These are phyloP conservation scores for Vimba vimba DNA, from an alignment of 2,113 vertebrate species.

Conservation along the genomic window DNA sequence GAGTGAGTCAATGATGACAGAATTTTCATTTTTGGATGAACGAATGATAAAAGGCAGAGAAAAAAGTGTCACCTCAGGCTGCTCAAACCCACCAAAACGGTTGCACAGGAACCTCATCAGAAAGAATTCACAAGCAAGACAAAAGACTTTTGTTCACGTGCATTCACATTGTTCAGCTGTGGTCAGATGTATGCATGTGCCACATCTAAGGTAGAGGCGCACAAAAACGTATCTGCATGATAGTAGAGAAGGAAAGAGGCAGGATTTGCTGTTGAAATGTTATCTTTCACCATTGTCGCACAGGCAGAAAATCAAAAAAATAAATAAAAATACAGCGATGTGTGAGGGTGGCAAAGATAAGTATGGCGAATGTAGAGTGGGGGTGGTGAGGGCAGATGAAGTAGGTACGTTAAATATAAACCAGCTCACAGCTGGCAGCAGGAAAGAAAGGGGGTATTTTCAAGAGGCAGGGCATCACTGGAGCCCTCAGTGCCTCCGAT, in stretches of 20 bases:
- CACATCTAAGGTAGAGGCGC: background rate
- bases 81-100: background rate
- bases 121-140: background rate
- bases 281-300: conserved; percentile 77
- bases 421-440: conserved; percentile 73
- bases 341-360: conserved; percentile 68
- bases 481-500: conserved; percentile 74
- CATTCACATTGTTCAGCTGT: background rate
- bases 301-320: conserved; percentile 78
- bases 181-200: background rate
- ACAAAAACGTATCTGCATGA: conserved; percentile 59
- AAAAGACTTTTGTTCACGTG: conserved; percentile 3
- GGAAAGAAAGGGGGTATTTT: conserved; percentile 76
- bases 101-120: background rate
- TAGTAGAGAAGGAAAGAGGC: conserved; percentile 60
- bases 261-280: conserved; percentile 73
- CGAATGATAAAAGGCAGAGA: background rate
- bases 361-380: conserved; percentile 69
- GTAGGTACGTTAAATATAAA: conserved; percentile 78
- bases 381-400: conserved; percentile 71
- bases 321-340: conserved; percentile 70
- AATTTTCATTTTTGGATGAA: background rate
- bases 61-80: background rate
- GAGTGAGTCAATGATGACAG: background rate
- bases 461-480: conserved; percentile 78